Conservation (phyloP, 2,797 vertebrate genomes). For the Macroramphosus scolopax region DNA sequence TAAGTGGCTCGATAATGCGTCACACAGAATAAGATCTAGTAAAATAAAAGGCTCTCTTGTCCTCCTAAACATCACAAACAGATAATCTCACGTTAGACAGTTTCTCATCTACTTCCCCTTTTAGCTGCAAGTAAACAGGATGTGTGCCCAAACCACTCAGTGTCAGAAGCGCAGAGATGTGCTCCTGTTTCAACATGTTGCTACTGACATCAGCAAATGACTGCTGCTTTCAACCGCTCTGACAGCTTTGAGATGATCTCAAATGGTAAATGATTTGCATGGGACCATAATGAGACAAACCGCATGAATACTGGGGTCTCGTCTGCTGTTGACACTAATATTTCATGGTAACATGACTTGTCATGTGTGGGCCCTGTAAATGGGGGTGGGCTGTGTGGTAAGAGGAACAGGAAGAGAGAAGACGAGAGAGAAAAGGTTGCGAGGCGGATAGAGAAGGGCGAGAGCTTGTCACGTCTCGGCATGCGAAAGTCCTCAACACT, state of each 20-base stretch:
- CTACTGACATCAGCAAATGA: constrained; percentile 47
- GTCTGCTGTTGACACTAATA: constrained; percentile 20
- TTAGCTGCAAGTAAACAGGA: constrained; percentile 81
- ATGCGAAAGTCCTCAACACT: constrained; percentile 39
- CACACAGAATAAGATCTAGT: too few species aligned
- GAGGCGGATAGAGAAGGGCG: constrained; percentile 28
- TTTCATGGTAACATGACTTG: constrained; percentile 29
- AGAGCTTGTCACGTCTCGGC: constrained; percentile 43
- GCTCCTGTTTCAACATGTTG: constrained; percentile 77
- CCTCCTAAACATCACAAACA: too few species aligned
- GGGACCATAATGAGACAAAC: neutral
- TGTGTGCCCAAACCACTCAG: constrained; percentile 79
- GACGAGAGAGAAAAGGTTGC: constrained; percentile 46
- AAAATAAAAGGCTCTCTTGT: too few species aligned
- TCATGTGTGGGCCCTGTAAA: constrained; percentile 56
- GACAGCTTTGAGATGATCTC: constrained; percentile 9
- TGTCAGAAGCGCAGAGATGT: constrained; percentile 63
- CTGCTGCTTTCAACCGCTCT: constrained; percentile 6
- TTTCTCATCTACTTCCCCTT: constrained; percentile 69
- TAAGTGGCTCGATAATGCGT: too few species aligned
- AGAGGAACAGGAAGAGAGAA: constrained; percentile 83
- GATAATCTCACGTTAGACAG: constrained; percentile 21
- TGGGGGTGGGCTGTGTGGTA: constrained; percentile 71
- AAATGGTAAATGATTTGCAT: neutral
- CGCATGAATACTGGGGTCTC: neutral